Conservation (phyloP, 2,797 vertebrate genomes). For the Rhodeus uyekii region DNA sequence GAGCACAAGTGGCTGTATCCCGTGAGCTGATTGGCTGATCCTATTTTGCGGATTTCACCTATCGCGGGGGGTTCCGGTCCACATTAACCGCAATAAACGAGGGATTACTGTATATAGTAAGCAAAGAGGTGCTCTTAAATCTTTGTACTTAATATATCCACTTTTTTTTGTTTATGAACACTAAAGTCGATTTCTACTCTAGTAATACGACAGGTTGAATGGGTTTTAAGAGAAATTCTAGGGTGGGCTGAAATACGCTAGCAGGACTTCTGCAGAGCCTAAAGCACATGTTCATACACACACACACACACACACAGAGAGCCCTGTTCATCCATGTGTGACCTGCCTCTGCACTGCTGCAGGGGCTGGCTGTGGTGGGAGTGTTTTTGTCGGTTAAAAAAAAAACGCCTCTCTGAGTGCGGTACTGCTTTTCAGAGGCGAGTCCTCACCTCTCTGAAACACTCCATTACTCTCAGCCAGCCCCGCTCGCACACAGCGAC, state of each 20-base stretch:
- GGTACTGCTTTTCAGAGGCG: conserved; percentile 35
- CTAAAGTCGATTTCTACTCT: conserved; percentile 8
- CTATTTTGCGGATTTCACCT: too few relatives aligned
- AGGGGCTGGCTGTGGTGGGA: conserved; percentile 53
- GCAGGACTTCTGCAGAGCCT: conserved; percentile 50
- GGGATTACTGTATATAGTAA: too few relatives aligned
- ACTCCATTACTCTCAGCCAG: conserved; percentile 49
- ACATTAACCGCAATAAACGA: too few relatives aligned
- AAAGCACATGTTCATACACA: conserved; percentile 53
- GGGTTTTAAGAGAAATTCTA: conserved; percentile 49
- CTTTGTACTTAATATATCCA: background rate
- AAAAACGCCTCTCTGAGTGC: conserved; percentile 46
- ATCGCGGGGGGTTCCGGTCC: too few relatives aligned
- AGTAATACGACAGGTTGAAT: conserved; percentile 46
- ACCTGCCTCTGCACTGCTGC: conserved; percentile 59
- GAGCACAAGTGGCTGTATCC: too few relatives aligned
- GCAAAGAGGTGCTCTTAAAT: background rate
- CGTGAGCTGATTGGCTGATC: too few relatives aligned
- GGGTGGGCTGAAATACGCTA: conserved; percentile 40
- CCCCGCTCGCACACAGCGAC: conserved; percentile 15
- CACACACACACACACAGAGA: conserved; percentile 26
- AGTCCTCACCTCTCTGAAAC: conserved; percentile 50
- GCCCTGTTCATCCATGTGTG: conserved; percentile 54
- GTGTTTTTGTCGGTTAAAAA: conserved; percentile 45
- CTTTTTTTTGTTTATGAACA: background rate